These are phyloP conservation scores for Gryllus bimaculatus DNA, from an alignment of 1,140 invertebrate genomes.

Conservation along the genomic window DNA sequence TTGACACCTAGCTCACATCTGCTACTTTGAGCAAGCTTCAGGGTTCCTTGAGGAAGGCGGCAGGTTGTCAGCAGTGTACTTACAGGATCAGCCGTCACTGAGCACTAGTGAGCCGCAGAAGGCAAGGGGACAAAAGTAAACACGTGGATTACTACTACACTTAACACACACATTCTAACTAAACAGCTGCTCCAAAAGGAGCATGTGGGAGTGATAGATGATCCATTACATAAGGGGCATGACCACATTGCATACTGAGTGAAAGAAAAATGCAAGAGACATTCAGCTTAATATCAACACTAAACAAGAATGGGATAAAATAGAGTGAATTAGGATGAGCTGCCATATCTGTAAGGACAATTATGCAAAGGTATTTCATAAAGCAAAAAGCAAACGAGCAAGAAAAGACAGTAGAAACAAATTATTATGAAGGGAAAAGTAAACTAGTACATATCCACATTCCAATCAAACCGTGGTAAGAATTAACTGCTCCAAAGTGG, in stretches of 20 bases:
- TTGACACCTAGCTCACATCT: background rate
- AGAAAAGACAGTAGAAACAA: background rate
- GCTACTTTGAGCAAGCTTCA: slow-evolving; percentile 2
- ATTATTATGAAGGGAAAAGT: too few species aligned
- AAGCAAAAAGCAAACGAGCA: background rate
- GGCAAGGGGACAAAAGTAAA: slow-evolving; percentile 9
- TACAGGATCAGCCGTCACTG: slow-evolving; percentile 18
- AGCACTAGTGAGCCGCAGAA: slow-evolving; percentile 12
- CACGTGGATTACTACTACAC: slow-evolving; percentile 6
- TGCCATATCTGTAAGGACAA: too few species aligned
- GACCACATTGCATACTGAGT: slow-evolving; percentile 3
- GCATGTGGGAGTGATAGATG: background rate
- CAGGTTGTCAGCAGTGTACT: slow-evolving; percentile 8
- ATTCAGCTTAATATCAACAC: background rate
- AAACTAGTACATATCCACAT: too few species aligned
- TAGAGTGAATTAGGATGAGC: background rate
- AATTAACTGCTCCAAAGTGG: too few species aligned
- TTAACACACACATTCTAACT: background rate
- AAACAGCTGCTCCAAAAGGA: background rate
- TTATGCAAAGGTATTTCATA: background rate
- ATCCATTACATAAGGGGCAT: background rate
- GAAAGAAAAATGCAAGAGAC: background rate
- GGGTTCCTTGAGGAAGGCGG: background rate
- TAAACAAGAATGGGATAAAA: background rate
- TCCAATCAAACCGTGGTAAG: too few species aligned